Evolutionary conservation across 1,140 invertebrate species (phyloP).

Genomic region (Triops longicaudatus): DNA sequence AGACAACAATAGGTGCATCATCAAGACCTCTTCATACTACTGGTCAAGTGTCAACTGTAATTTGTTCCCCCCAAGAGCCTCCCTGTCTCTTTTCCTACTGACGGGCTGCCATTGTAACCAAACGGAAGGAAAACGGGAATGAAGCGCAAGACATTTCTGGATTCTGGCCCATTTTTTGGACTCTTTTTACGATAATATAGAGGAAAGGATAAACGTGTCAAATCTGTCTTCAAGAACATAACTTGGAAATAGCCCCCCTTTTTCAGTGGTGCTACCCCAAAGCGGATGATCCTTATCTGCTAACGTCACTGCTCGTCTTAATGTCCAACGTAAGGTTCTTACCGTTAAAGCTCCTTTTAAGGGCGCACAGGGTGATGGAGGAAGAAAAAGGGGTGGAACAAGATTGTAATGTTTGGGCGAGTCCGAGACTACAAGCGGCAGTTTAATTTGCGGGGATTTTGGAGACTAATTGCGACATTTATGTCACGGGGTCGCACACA

Average conservation of each 20-base stretch:
- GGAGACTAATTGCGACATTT: not conserved
- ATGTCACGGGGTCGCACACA: not conserved
- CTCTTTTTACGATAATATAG: not conserved
- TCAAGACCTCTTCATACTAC: not conserved
- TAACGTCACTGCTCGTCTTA: not conserved
- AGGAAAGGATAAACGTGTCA: not conserved
- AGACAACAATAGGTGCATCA: conserved; percentile 3
- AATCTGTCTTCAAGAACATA: not conserved
- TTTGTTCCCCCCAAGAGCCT: not conserved
- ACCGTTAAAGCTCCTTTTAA: not conserved
- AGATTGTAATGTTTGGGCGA: not conserved
- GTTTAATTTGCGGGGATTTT: conserved; percentile 11
- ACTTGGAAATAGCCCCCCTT: not conserved
- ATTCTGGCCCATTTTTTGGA: not conserved
- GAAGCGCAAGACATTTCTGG: not conserved
- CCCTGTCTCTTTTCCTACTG: not conserved
- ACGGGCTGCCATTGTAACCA: not conserved
- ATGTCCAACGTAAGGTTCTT: not conserved
- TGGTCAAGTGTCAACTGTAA: conserved; percentile 11
- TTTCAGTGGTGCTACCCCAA: not conserved
- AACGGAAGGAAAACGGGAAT: conserved; percentile 1
- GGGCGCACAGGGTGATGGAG: not conserved
- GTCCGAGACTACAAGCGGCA: not conserved
- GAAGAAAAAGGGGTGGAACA: not conserved
- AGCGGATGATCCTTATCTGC: not conserved